Evolutionary conservation across 2,888 invertebrate genomes (phyloP), one percentile per base, ranked within the genome.

Genomic region (Pristionchus entomophagus): DNA sequence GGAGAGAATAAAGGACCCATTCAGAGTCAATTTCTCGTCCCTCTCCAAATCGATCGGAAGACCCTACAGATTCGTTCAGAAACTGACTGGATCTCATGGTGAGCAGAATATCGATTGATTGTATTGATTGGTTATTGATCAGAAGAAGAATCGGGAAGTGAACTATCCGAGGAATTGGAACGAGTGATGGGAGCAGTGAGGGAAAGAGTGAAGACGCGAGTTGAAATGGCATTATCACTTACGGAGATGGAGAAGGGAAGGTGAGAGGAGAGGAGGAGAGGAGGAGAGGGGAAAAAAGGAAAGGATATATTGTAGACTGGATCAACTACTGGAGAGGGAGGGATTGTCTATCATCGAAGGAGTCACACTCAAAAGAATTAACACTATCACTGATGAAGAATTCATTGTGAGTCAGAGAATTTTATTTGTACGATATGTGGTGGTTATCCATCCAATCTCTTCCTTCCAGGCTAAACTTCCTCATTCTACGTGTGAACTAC

Each of bases 31-130:
- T 29, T 86, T 89, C 65, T 87, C 86, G 26, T 82, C 87, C 17
- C 85, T 86, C 38, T 62, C 86, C 10, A 86, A 87, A 19, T 83
- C 77, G 14, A 65, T 87, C 17, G 90, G 90, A 35, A 86, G 86
- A 38, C 89, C 90, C 29, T 90, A 87, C 56, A 49, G 56, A 26
- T 90, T 89, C 45, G 84, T 89, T 0, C 90, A 90, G 86, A 62
- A 83, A 35, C 41, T 90, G 26, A 86, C 86, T 29, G 89, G 89
- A 32, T 56, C 51, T 86, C 45, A 85, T 56, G 35, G 83, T 59
- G 38, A 32, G 51, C 2, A 53, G 19, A 32, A 26, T 26, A 0
- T 2, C 8, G 49, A 49, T 26, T 29, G 49, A 32, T 22, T 26
- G 49, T 0, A 12, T 8, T 51, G 12, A 65, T 69, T 10, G 83